These are phyloP conservation scores for Mus caroli DNA, from an alignment of 2,797 vertebrate species.

Conservation along the genomic window DNA sequence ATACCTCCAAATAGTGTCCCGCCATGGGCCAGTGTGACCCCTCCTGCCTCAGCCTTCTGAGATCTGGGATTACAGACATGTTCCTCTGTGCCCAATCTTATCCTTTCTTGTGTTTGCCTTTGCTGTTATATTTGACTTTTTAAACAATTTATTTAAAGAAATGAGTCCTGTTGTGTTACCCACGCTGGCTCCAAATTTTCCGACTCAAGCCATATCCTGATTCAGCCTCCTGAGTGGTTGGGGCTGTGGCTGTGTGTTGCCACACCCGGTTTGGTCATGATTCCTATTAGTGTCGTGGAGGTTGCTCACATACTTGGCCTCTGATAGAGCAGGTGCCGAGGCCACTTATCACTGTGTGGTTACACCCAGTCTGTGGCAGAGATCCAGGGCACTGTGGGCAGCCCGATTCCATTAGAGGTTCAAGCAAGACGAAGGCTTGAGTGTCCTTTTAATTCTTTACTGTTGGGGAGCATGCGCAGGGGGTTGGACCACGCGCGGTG, in stretches of 20 bases:
- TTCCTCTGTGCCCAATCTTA: background rate
- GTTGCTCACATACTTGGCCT: conserved; percentile 45
- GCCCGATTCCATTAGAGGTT: background rate
- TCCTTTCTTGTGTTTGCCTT: conserved; percentile 52
- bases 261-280: background rate
- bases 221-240: background rate
- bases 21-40: background rate
- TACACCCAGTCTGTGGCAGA: conserved; percentile 47
- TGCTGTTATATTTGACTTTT: background rate
- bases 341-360: conserved; percentile 54
- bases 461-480: background rate
- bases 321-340: conserved; percentile 1
- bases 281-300: conserved; percentile 43
- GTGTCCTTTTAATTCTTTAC: background rate
- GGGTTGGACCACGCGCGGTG: accelerated
- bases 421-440: background rate
- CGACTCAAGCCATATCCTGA: background rate
- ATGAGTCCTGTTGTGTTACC: background rate
- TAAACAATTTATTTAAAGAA: background rate
- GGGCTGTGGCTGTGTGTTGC: background rate
- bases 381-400: conserved; percentile 44
- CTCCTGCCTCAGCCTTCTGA: background rate
- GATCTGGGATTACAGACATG: background rate
- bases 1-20: background rate
- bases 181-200: background rate